phyloP scores from a whole-genome alignment of 2,113 vertebrate genomes.

The Brachypodius melanocephalos region DNA sequence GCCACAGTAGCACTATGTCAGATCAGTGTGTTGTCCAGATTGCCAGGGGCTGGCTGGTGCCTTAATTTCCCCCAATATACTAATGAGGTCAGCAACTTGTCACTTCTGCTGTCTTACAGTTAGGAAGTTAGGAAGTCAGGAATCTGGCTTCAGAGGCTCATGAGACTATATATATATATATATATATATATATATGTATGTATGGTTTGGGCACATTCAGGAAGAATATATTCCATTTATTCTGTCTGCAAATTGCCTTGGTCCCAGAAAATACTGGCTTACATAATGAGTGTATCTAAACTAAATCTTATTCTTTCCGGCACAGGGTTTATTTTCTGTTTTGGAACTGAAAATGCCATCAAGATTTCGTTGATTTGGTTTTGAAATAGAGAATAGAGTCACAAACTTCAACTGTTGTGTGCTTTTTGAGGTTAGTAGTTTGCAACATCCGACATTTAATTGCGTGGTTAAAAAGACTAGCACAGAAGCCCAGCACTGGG shows the following conservation, averaged over 20 bases:
- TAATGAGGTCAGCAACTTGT: background rate
- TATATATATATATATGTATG: fast-evolving
- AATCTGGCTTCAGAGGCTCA: background rate
- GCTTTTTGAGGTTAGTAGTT: background rate
- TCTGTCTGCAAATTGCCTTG: background rate
- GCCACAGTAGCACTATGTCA: background rate
- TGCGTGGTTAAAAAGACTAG: no score
- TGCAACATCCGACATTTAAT: background rate
- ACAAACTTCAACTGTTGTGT: background rate
- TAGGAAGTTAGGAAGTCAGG: background rate
- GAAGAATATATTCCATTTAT: background rate
- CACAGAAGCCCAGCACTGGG: background rate
- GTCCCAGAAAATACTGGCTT: background rate
- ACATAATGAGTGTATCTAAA: background rate
- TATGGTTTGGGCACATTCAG: background rate
- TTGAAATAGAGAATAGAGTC: background rate
- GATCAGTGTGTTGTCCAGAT: background rate
- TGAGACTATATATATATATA: fast-evolving
- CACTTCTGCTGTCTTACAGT: background rate
- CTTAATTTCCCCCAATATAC: background rate
- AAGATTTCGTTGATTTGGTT: background rate
- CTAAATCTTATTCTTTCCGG: background rate
- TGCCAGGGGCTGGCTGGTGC: background rate
- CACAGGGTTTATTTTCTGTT: background rate
- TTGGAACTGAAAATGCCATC: background rate